Conservation (phyloP, 2,113 vertebrate genomes). For the Corvus cornix region DNA sequence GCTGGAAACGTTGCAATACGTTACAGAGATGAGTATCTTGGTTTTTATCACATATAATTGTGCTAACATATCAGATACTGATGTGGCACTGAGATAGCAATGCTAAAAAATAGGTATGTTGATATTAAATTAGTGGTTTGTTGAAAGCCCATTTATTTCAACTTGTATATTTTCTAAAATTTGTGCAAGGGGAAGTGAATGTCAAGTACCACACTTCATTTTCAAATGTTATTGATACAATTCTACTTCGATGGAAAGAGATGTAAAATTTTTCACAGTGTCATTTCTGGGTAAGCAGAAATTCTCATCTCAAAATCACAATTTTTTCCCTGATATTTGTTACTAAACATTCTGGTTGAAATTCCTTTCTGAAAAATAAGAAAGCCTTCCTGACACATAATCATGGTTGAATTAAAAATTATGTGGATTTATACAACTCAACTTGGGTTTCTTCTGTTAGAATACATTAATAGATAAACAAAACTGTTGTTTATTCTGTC, state of each 20-base stretch:
- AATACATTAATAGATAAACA: neutral
- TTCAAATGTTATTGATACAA: neutral
- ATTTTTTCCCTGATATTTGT: neutral
- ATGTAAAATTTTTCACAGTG: neutral
- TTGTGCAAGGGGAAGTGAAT: neutral
- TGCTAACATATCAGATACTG: neutral
- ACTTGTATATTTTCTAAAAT: neutral
- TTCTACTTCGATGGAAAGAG: neutral
- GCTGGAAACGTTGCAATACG: neutral
- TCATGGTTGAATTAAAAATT: neutral
- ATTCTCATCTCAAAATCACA: neutral
- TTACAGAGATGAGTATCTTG: neutral
- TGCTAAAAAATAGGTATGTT: neutral
- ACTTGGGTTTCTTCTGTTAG: neutral
- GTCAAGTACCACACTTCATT: neutral
- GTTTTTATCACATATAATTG: neutral
- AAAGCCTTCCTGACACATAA: neutral
- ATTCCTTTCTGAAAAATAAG: neutral
- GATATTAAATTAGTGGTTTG: neutral
- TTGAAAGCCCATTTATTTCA: neutral
- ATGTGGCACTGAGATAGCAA: neutral
- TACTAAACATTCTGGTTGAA: neutral
- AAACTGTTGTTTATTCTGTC: neutral
- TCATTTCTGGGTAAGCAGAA: neutral
- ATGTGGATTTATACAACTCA: neutral